These are phyloP conservation scores for Marasmarcha lunaedactyla DNA, from an alignment of 2,888 invertebrate genomes.

Conservation along the genomic window DNA sequence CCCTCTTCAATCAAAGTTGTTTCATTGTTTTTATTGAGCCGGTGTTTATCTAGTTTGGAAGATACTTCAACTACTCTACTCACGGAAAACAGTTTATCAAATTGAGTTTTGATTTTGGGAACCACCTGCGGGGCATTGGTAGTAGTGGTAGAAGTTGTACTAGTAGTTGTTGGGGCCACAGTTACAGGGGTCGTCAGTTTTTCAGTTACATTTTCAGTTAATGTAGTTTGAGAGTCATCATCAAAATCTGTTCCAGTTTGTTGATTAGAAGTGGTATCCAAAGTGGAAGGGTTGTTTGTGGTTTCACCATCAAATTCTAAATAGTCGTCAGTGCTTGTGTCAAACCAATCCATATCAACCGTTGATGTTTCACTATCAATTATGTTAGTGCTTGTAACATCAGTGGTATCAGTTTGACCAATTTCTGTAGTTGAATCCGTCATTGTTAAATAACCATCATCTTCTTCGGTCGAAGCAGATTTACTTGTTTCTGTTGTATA, in stretches of 20 bases:
- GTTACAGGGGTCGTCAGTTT: slow-evolving; percentile 10
- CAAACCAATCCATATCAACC: slow-evolving; percentile 36
- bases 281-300: slow-evolving; percentile 35
- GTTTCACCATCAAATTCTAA: slow-evolving; percentile 41
- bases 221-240: neutral
- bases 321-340: slow-evolving; percentile 48
- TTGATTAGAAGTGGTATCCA: slow-evolving; percentile 24
- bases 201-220: slow-evolving; percentile 18
- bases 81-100: slow-evolving; percentile 75
- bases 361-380: slow-evolving; percentile 35
- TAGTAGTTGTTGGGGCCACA: slow-evolving; percentile 11
- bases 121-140: slow-evolving; percentile 28
- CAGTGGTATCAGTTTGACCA: slow-evolving; percentile 27
- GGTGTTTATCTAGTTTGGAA: slow-evolving; percentile 73
- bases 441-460: slow-evolving; percentile 48
- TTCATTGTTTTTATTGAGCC: slow-evolving; percentile 66
- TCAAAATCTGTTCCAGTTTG: slow-evolving; percentile 20
- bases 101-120: slow-evolving; percentile 54
- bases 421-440: slow-evolving; percentile 29
- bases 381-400: slow-evolving; percentile 28
- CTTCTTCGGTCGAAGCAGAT: slow-evolving; percentile 34
- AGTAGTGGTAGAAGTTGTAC: slow-evolving; percentile 17
- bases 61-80: slow-evolving; percentile 78
- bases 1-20: slow-evolving; percentile 64
- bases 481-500: slow-evolving; percentile 24